A percentile compares a stretch with the other conserved stretches of the same genome.
Evolutionary conservation across 1,140 invertebrate genomes (phyloP).

Genomic region (Elymnias hypermnestra): DNA sequence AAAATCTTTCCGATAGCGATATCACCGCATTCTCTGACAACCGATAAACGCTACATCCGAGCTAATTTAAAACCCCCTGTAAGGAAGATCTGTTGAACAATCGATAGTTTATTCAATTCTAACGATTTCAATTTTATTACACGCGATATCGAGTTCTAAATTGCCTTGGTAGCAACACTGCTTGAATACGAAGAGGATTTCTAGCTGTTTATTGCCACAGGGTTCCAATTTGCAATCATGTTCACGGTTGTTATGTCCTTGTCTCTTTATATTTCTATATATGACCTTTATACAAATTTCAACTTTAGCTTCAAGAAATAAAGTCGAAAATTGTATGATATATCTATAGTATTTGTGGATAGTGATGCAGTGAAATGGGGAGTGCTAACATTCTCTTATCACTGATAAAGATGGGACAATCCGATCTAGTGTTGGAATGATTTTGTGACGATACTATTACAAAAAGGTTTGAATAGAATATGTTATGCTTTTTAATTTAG

Average conservation of each 20-base stretch:
- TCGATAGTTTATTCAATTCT: constrained; percentile 54
- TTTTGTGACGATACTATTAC: no score
- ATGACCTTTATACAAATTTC: not conserved
- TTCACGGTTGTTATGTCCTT: constrained; percentile 34
- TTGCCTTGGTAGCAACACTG: constrained; percentile 40
- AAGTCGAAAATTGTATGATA: constrained; percentile 6
- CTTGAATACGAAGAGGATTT: constrained; percentile 48
- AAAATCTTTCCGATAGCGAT: constrained; percentile 16
- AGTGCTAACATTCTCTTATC: constrained; percentile 49
- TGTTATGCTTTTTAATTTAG: no score
- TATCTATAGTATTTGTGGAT: constrained; percentile 9
- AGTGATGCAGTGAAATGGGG: constrained; percentile 21
- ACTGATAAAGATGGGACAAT: no score
- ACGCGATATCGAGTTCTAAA: constrained; percentile 50
- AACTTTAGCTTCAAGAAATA: constrained; percentile 2
- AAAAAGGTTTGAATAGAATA: no score
- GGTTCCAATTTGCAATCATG: constrained; percentile 45
- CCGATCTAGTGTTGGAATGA: no score
- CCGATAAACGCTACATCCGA: constrained; percentile 22
- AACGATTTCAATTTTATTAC: constrained; percentile 65
- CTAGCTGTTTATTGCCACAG: constrained; percentile 34
- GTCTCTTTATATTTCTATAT: constrained; percentile 14
- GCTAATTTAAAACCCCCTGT: constrained; percentile 50
- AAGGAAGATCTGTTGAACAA: constrained; percentile 39
- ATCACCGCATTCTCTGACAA: constrained; percentile 27